These are phyloP conservation scores for Camponotus fellah DNA, from an alignment of 2,888 invertebrate species.

Conservation along the genomic window DNA sequence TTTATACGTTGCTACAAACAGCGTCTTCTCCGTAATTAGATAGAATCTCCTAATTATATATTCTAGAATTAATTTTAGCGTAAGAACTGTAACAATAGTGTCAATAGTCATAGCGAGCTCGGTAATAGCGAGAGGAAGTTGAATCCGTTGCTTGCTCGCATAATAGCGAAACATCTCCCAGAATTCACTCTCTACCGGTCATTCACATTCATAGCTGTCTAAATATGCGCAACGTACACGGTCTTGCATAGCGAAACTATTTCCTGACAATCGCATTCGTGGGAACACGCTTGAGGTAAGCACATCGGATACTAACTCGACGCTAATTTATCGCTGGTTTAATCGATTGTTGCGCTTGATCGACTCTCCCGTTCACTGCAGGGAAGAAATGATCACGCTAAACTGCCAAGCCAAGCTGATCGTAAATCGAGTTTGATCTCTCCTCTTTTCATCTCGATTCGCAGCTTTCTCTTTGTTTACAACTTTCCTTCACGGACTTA, in stretches of 20 bases:
- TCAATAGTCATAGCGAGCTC: neutral
- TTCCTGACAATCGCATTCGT: conserved; percentile 30
- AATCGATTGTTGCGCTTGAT: conserved; percentile 68
- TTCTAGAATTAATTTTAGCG: neutral
- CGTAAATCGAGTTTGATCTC: conserved; percentile 71
- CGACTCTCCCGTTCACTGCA: conserved; percentile 37
- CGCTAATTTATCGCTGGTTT: conserved; percentile 76
- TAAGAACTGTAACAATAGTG: neutral
- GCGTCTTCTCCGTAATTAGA: conserved; percentile 3
- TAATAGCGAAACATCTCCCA: conserved; percentile 29
- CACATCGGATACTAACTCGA: conserved; percentile 73
- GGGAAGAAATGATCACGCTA: conserved; percentile 66
- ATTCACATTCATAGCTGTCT: conserved; percentile 39
- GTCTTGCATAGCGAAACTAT: neutral
- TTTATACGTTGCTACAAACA: neutral
- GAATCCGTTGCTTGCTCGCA: conserved; percentile 20
- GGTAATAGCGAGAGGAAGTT: conserved; percentile 17
- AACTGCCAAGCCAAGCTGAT: conserved; percentile 66
- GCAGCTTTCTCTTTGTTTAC: conserved; percentile 46
- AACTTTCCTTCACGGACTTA: conserved; percentile 59
- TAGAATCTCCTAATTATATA: conserved; percentile 24
- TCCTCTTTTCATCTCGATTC: conserved; percentile 64
- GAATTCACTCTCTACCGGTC: conserved; percentile 35
- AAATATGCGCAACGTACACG: conserved; percentile 36
- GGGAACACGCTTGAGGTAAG: conserved; percentile 56